Evolutionary conservation across 2,113 vertebrate species (phyloP), one percentile per base, ranked within the genome.

Genomic region (Ramphastos sulfuratus): DNA sequence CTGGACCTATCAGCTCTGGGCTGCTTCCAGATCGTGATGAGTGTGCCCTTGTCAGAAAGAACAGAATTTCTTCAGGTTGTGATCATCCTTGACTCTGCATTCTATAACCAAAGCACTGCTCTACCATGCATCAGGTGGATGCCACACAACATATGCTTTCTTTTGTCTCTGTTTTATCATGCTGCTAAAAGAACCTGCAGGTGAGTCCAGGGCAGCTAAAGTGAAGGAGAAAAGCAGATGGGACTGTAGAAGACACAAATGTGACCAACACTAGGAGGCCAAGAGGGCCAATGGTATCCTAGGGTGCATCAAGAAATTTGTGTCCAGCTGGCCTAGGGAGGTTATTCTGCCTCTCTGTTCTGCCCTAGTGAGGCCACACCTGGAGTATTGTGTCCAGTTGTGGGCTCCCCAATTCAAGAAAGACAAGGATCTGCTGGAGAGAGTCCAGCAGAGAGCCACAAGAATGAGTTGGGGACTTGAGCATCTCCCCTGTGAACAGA

Each of bases 21-120:
- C 44, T 63, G 54, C 23, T 77, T 72, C 71, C 71, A 81, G 28
- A 30, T 2, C 37, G 16, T 2, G 1, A 50, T 7, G 30, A 69
- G 35, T 2, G 16, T 66, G 23, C 31, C 30, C 7, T 35, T 39
- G 25, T 20, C 17, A 17, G 14, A 75, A 4, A 55, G 27, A 31
- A 78, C 0, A 1, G 25, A 18, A 39, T 54, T 46, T 50, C 5
- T 20, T 64, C 0, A 0, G 25, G 6, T 33, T 78, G 52, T 19
- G 30, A 55, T 24, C 48, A 15, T 15, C 52, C 37, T 64, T 85
- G 56, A 24, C 16, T 46, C 48, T 82, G 28, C 37, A 66, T 21
- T 74, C 35, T 33, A 27, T 2, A 2, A 52, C 42, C 9, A 81
- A 84, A 76, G 37, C n/a, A 28, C 27, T 14, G 21, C 25, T 14